These are phyloP conservation scores for Knipowitschia caucasica DNA, from an alignment of 2,797 vertebrate species.

Conservation along the genomic window DNA sequence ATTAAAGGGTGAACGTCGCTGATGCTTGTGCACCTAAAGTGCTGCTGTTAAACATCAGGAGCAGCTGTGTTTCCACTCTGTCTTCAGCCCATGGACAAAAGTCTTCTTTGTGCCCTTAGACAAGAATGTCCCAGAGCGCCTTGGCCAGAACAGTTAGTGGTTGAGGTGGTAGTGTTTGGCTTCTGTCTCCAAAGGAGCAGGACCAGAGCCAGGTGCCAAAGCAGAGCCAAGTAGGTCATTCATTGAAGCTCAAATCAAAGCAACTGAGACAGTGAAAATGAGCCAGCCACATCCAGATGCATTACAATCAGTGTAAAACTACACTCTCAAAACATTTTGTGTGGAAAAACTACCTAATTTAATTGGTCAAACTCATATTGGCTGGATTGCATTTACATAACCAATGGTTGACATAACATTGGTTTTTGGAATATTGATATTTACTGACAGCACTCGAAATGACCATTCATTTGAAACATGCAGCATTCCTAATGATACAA, in stretches of 20 bases:
- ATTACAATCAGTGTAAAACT: too few species aligned
- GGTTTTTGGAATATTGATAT: too few species aligned
- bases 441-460: too few species aligned
- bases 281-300: too few species aligned
- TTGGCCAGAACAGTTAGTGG: conserved; percentile 34
- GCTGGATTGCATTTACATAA: too few species aligned
- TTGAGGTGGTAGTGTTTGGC: conserved; percentile 48
- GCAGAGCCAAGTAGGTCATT: conserved; percentile 66
- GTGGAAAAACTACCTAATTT: too few species aligned
- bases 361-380: too few species aligned
- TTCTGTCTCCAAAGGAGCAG: conserved; percentile 48
- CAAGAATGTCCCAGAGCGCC: conserved; percentile 59
- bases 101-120: conserved; percentile 64
- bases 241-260: conserved; percentile 45
- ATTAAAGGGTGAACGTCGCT: too few species aligned
- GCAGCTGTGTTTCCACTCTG: conserved; percentile 55
- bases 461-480: too few species aligned
- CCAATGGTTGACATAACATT: too few species aligned
- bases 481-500: too few species aligned
- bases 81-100: conserved; percentile 59
- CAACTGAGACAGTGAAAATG: conserved; percentile 4
- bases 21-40: neutral
- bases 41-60: conserved; percentile 11
- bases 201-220: conserved; percentile 51
- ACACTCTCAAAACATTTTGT: too few species aligned